A percentile compares a stretch with the other conserved stretches of the same genome.
These are phyloP conservation scores for Rugalucina vietnamica DNA, from an alignment of 2,888 invertebrate species.

Conservation along the genomic window DNA sequence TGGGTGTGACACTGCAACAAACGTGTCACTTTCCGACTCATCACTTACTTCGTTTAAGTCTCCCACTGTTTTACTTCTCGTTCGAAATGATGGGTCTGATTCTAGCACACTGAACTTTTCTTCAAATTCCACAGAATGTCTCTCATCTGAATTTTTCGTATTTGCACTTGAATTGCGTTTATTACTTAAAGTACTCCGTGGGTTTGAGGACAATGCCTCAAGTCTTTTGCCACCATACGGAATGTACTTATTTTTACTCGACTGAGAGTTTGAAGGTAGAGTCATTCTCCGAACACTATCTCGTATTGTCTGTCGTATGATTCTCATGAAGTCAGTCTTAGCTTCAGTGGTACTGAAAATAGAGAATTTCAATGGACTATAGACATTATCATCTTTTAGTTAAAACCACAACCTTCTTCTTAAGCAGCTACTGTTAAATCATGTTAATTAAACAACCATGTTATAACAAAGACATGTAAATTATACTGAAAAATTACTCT, in stretches of 20 bases:
- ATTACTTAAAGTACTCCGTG: conserved; percentile 67
- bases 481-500: no score
- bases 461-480: no score
- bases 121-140: conserved; percentile 88
- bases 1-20: conserved; percentile 64
- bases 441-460: no score
- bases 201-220: conserved; percentile 62
- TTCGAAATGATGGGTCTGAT: conserved; percentile 87
- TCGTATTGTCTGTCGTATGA: conserved; percentile 97
- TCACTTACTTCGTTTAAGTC: conserved; percentile 88
- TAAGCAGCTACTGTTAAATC: no score
- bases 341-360: conserved; percentile 94
- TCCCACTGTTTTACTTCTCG: conserved; percentile 95
- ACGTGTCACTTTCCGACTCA: conserved; percentile 60
- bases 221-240: conserved; percentile 71
- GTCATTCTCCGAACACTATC: conserved; percentile 99
- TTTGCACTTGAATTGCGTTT: conserved; percentile 63
- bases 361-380: neutral
- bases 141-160: conserved; percentile 68
- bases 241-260: conserved; percentile 68
- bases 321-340: conserved; percentile 98
- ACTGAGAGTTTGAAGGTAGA: conserved; percentile 87
- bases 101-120: conserved; percentile 88
- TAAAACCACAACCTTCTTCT: no score
- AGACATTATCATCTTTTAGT: no score